phyloP scores from a whole-genome alignment of 2,113 vertebrate species.

The Strix uralensis region DNA sequence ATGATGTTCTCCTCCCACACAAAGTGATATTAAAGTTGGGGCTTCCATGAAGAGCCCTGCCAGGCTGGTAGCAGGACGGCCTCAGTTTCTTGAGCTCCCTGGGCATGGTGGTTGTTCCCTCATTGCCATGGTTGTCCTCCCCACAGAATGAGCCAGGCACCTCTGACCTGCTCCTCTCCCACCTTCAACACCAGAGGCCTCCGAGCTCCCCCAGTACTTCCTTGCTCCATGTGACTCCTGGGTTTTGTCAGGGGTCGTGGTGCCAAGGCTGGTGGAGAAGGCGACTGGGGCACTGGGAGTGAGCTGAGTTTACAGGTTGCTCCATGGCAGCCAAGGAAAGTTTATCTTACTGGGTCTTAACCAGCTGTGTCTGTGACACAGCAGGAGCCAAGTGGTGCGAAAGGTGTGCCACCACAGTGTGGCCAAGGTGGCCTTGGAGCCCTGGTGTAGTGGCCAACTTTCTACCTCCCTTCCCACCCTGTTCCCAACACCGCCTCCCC shows the following conservation, averaged over 20 bases:
- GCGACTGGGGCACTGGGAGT: rapidly evolving
- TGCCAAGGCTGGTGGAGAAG: not conserved
- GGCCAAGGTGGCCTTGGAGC: not conserved
- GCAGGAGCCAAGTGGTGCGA: rapidly evolving
- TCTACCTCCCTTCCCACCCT: not conserved
- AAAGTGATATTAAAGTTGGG: not conserved
- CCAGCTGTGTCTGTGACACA: rapidly evolving
- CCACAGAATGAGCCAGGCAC: not conserved
- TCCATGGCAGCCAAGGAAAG: not conserved
- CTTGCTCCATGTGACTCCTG: rapidly evolving
- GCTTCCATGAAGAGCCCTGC: not conserved
- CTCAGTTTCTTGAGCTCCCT: not conserved
- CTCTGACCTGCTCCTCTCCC: not conserved
- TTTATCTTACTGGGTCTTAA: not conserved
- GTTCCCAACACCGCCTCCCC: not conserved
- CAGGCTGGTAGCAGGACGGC: not conserved
- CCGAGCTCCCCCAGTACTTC: not conserved
- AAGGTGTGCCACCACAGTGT: rapidly evolving
- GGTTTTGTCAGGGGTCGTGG: not conserved
- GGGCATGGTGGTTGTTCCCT: not conserved
- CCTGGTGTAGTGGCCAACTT: not conserved
- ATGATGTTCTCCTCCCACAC: not conserved
- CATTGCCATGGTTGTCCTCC: not conserved
- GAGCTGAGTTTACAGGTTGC: not conserved
- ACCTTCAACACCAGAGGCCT: not conserved